phyloP scores from a whole-genome alignment of 2,888 invertebrate genomes.

The Phortica magna region DNA sequence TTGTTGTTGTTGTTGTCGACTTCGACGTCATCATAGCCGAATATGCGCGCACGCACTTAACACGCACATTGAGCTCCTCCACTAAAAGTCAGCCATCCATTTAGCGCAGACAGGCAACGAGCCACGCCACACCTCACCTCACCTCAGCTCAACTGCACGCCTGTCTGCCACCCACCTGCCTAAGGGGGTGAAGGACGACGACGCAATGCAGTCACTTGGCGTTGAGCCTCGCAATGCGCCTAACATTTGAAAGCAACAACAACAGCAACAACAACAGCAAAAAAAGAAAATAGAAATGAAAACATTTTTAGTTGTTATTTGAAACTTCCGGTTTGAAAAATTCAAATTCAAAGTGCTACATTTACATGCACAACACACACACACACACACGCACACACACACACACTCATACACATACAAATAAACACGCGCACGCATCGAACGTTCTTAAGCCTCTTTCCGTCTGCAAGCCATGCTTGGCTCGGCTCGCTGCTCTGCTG shows the following conservation, averaged over 20 bases:
- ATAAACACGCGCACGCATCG: conserved; percentile 6
- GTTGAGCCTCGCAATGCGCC: neutral
- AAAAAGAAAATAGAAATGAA: neutral
- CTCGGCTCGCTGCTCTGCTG: neutral
- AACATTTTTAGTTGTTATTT: conserved; percentile 39
- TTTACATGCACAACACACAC: conserved; percentile 4
- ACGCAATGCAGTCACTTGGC: conserved; percentile 17
- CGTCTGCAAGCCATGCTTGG: neutral
- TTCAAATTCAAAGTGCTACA: conserved; percentile 44
- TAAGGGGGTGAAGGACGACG: conserved; percentile 35
- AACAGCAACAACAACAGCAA: no score
- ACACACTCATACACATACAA: conserved; percentile 23
- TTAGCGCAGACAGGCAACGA: conserved; percentile 32
- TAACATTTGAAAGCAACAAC: neutral
- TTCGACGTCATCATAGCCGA: neutral
- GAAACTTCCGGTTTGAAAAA: conserved; percentile 55
- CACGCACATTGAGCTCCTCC: conserved; percentile 63
- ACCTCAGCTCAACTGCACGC: no score
- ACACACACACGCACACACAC: conserved; percentile 25
- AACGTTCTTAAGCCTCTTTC: conserved; percentile 26
- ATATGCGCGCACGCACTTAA: conserved; percentile 49
- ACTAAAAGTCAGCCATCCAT: neutral
- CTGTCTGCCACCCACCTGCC: conserved; percentile 19
- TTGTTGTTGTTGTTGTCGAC: no score
- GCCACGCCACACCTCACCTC: neutral